Conservation (phyloP, 1,140 invertebrate genomes). For the Centruroides vittatus region DNA sequence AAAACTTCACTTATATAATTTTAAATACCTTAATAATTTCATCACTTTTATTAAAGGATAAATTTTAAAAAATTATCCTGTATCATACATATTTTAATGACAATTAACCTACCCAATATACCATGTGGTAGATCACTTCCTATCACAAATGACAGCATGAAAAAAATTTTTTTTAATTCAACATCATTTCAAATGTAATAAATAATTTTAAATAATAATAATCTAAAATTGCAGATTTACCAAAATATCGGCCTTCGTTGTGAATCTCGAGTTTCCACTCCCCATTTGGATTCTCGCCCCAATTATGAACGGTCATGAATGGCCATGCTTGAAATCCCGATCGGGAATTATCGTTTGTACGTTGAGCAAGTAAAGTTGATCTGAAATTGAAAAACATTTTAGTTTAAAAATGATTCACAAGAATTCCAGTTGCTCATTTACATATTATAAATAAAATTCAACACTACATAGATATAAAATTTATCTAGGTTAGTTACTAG, state of each 20-base stretch:
- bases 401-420: too few species aligned
- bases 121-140: slow-evolving; percentile 6
- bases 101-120: slow-evolving; percentile 8
- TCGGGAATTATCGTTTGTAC: slow-evolving; percentile 69
- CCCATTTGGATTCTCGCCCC: slow-evolving; percentile 88
- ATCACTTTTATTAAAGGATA: too few species aligned
- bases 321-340: slow-evolving; percentile 59
- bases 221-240: slow-evolving; percentile 31
- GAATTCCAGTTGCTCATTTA: too few species aligned
- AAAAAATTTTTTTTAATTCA: slow-evolving; percentile 1
- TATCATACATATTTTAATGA: too few species aligned
- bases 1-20: too few species aligned
- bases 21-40: too few species aligned
- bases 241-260: slow-evolving; percentile 75
- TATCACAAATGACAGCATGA: slow-evolving; percentile 6
- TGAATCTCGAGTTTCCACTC: slow-evolving; percentile 85
- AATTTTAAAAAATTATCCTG: too few species aligned
- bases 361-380: slow-evolving; percentile 64
- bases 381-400: neutral
- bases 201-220: too few species aligned
- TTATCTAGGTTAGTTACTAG: too few species aligned
- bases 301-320: slow-evolving; percentile 64
- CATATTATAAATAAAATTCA: too few species aligned
- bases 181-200: neutral
- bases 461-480: too few species aligned